Evolutionary conservation across 2,113 vertebrate species (phyloP).

Genomic region (Melanerpes aurifrons): DNA sequence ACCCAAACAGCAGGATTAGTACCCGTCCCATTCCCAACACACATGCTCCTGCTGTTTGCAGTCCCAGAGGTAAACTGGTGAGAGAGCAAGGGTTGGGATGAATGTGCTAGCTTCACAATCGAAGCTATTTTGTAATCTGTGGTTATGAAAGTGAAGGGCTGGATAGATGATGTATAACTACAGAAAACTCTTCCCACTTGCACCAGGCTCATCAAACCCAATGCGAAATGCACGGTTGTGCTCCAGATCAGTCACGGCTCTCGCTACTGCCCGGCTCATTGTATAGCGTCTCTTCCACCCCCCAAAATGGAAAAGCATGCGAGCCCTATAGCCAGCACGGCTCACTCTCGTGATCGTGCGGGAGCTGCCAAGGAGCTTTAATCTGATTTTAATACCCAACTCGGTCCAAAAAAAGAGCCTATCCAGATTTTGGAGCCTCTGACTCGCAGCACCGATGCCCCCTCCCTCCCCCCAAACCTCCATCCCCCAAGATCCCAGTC

Average conservation of each 20-base stretch:
- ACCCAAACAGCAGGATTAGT: slow-evolving; percentile 51
- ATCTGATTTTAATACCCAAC: slow-evolving; percentile 65
- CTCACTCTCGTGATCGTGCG: slow-evolving; percentile 63
- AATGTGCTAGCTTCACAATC: slow-evolving; percentile 16
- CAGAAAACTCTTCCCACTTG: slow-evolving; percentile 65
- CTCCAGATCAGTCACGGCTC: slow-evolving; percentile 5
- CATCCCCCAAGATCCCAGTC: slow-evolving; percentile 41
- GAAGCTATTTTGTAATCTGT: slow-evolving; percentile 63
- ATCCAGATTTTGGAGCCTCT: slow-evolving; percentile 16
- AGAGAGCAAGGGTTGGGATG: slow-evolving; percentile 44
- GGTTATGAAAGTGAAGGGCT: slow-evolving; percentile 65
- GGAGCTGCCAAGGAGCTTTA: slow-evolving; percentile 72
- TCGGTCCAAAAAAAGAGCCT: slow-evolving; percentile 19
- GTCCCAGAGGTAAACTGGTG: background rate
- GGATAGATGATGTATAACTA: slow-evolving; percentile 45
- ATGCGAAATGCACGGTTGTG: slow-evolving; percentile 14
- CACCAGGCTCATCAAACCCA: slow-evolving; percentile 24
- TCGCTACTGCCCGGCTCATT: slow-evolving; percentile 24
- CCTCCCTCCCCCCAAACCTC: background rate
- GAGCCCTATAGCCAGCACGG: slow-evolving; percentile 63
- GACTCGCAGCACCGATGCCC: background rate
- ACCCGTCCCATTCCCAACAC: background rate
- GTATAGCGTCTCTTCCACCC: slow-evolving; percentile 48
- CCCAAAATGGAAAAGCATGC: slow-evolving; percentile 76
- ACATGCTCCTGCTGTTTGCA: background rate